A percentile compares a stretch with the other conserved stretches of the same genome.
Conservation (phyloP, 2,797 vertebrate genomes). For the Margarornis squamiger region DNA sequence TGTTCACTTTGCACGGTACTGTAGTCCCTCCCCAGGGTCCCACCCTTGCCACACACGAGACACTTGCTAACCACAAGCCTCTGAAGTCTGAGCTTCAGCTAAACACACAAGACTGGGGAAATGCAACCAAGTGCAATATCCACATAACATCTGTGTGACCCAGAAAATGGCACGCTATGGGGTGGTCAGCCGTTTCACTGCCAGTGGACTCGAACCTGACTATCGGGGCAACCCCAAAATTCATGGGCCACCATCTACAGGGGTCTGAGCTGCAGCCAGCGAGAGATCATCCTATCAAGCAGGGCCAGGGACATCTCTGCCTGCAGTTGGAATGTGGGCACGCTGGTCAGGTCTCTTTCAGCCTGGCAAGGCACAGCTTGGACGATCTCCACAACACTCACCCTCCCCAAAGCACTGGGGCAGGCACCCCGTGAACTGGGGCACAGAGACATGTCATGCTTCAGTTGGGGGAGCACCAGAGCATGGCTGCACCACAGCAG, state of each 20-base stretch:
- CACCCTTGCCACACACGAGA: neutral
- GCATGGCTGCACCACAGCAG: neutral
- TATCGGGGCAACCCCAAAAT: accelerated
- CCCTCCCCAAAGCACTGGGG: neutral
- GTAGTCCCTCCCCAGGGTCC: slow-evolving; percentile 20
- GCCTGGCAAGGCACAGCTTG: neutral
- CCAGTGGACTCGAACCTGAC: accelerated
- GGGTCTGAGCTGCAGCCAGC: neutral
- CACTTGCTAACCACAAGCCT: slow-evolving; percentile 50
- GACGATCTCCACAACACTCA: accelerated
- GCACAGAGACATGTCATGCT: neutral
- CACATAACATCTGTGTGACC: neutral
- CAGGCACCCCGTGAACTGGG: neutral
- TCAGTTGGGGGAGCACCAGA: neutral
- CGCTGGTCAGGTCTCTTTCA: neutral
- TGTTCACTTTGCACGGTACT: slow-evolving; percentile 53
- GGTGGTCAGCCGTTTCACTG: neutral
- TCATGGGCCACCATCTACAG: neutral
- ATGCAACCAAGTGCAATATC: neutral
- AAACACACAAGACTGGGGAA: neutral
- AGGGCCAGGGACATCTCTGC: neutral
- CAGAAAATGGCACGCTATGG: neutral
- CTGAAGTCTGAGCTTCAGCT: slow-evolving; percentile 31
- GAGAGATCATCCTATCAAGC: no score
- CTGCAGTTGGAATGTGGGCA: neutral